These are phyloP conservation scores for Rhabdornis inornatus DNA, from an alignment of 2,113 vertebrate genomes.

Conservation along the genomic window DNA sequence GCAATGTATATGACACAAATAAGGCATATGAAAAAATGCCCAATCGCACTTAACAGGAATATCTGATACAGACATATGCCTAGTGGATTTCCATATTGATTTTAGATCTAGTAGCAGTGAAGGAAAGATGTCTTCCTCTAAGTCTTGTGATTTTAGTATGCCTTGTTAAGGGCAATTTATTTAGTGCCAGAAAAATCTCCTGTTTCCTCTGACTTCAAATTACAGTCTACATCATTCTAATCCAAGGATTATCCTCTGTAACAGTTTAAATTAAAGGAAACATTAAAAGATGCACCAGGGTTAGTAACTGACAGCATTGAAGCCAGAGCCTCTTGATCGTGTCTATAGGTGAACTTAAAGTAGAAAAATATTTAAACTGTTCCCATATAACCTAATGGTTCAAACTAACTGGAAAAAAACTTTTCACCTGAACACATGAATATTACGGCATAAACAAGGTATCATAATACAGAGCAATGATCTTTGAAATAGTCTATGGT, in stretches of 20 bases:
- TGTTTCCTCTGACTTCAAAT: background rate
- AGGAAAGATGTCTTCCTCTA: background rate
- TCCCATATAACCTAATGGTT: background rate
- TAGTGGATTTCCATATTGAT: background rate
- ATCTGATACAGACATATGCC: background rate
- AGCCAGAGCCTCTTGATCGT: background rate
- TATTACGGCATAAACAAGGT: background rate
- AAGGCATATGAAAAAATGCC: background rate
- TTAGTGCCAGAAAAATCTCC: background rate
- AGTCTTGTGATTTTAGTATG: background rate
- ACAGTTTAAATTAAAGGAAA: background rate
- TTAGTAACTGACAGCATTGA: background rate
- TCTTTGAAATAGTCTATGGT: background rate
- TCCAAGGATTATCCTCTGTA: background rate
- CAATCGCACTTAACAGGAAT: background rate
- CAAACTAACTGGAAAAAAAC: background rate
- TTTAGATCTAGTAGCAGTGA: background rate
- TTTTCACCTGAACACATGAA: background rate
- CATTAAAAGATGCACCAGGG: background rate
- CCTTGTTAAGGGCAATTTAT: background rate
- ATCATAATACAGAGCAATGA: background rate
- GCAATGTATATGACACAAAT: background rate
- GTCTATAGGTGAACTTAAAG: background rate
- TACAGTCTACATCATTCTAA: background rate
- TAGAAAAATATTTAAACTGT: background rate